Conservation (phyloP, 2,797 vertebrate genomes). For the Kryptopterus vitreolus region DNA sequence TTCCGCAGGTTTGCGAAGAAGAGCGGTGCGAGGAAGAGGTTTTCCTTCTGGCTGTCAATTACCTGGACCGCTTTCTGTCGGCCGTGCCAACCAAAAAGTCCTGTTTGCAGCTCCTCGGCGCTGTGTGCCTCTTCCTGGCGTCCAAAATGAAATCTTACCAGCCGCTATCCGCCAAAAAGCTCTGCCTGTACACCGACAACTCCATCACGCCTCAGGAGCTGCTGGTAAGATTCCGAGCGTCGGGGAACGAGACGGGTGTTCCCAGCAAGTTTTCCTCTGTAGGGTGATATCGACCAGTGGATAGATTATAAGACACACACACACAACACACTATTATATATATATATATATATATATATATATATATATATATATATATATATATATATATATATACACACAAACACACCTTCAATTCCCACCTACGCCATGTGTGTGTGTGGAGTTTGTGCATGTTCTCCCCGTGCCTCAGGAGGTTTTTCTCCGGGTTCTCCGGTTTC, state of each 20-base stretch:
- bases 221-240: constrained; percentile 82
- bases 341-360: too few species aligned
- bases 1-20: constrained; percentile 87
- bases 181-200: constrained; percentile 95
- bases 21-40: constrained; percentile 90
- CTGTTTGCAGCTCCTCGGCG: constrained; percentile 89
- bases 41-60: constrained; percentile 95
- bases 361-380: too few species aligned
- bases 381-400: too few species aligned
- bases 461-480: too few species aligned
- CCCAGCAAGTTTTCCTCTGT: not conserved
- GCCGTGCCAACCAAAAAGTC: constrained; percentile 84
- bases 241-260: not conserved
- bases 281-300: not conserved
- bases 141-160: constrained; percentile 92
- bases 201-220: constrained; percentile 88
- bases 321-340: too few species aligned
- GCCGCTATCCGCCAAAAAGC: constrained; percentile 87
- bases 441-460: too few species aligned
- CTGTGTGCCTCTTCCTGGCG: constrained; percentile 93
- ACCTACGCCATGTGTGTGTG: too few species aligned
- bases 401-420: too few species aligned
- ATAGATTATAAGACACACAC: too few species aligned
- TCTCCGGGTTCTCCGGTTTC: too few species aligned
- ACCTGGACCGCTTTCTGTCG: constrained; percentile 94